Percentiles rank a stretch among this genome's conserved stretches.
phyloP scores from a whole-genome alignment of 2,888 invertebrate species.

The Fragum whitleyi region DNA sequence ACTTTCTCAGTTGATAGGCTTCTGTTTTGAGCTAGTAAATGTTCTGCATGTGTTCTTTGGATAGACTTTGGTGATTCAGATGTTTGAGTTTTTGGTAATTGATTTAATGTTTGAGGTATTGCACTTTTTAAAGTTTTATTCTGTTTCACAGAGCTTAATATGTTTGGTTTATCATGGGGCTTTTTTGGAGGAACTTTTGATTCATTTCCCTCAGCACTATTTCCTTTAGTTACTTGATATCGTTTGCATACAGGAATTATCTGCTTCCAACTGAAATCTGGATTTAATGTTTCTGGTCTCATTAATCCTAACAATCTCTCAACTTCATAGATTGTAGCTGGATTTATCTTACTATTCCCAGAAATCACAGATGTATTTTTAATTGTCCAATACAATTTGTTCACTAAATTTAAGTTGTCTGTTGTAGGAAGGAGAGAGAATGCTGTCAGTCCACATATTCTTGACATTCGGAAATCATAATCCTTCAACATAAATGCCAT shows the following conservation, averaged over 20 bases:
- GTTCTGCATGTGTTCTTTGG: constrained; percentile 43
- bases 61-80: constrained; percentile 35
- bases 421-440: constrained; percentile 75
- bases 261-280: constrained; percentile 72
- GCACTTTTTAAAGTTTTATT: not conserved
- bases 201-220: constrained; percentile 21
- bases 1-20: constrained; percentile 48
- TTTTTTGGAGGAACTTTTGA: not conserved
- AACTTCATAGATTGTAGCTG: constrained; percentile 79
- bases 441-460: constrained; percentile 76
- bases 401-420: constrained; percentile 68
- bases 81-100: not conserved
- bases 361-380: constrained; percentile 59
- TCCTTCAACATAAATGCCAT: constrained; percentile 75
- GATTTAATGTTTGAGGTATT: constrained; percentile 2
- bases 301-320: constrained; percentile 77
- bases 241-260: constrained; percentile 73
- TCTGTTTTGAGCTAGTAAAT: constrained; percentile 46
- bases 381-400: constrained; percentile 68
- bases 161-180: constrained; percentile 5
- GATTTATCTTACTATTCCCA: constrained; percentile 69
- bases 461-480: constrained; percentile 72
- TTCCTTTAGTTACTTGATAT: constrained; percentile 58
- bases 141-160: constrained; percentile 11
- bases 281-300: constrained; percentile 77